phyloP scores from a whole-genome alignment of 1,140 invertebrate species.

The Cepaea nemoralis region DNA sequence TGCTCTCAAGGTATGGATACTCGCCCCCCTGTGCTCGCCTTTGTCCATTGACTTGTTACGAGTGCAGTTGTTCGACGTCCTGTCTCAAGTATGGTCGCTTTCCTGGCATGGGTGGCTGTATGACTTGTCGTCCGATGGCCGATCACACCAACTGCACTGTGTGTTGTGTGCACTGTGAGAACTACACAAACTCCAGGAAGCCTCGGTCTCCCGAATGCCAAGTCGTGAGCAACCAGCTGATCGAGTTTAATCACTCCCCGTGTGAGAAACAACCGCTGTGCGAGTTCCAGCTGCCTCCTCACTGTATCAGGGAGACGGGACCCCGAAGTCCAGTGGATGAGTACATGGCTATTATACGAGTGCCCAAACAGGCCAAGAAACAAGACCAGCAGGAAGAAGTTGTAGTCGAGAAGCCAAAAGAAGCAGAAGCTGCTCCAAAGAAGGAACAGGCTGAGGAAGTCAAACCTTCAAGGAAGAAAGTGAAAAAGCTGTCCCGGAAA shows the following conservation, averaged over 20 bases:
- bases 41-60: background rate
- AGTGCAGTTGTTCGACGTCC: too few species aligned
- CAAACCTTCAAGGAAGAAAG: background rate
- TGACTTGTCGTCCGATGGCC: background rate
- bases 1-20: conserved; percentile 11
- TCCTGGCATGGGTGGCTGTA: background rate
- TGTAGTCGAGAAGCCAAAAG: background rate
- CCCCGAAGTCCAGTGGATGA: conserved; percentile 6
- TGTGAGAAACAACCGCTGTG: background rate
- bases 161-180: background rate
- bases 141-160: too few species aligned
- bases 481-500: background rate
- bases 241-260: background rate
- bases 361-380: background rate
- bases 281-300: background rate
- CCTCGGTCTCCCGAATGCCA: background rate
- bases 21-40: background rate
- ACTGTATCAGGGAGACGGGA: conserved; percentile 1
- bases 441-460: too few species aligned
- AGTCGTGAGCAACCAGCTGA: background rate
- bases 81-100: too few species aligned
- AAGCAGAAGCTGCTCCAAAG: background rate
- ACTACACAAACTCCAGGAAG: conserved; percentile 25
- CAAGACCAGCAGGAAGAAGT: background rate
- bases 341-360: background rate